Percentiles rank a stretch among this genome's conserved stretches.
These are phyloP conservation scores for Fukomys damarensis DNA, from an alignment of 2,113 vertebrate species.

Conservation along the genomic window DNA sequence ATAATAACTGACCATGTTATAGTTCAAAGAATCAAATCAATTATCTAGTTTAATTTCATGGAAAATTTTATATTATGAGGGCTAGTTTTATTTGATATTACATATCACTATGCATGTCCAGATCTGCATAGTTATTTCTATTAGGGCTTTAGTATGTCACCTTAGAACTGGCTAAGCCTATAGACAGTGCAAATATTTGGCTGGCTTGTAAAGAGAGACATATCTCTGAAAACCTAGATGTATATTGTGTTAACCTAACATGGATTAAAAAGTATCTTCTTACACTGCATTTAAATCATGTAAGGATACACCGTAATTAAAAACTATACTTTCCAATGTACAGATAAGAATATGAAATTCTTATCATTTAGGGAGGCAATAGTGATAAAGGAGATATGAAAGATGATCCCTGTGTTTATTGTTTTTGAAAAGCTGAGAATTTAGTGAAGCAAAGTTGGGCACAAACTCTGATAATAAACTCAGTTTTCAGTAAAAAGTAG, in stretches of 20 bases:
- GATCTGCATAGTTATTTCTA: background rate
- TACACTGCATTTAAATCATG: background rate
- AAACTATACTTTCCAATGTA: background rate
- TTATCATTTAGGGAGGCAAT: background rate
- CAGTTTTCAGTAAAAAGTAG: background rate
- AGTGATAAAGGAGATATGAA: background rate
- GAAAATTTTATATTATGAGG: conserved; percentile 9
- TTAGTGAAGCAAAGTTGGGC: background rate
- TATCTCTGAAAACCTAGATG: background rate
- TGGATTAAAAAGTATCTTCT: background rate
- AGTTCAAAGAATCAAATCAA: background rate
- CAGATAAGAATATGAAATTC: background rate
- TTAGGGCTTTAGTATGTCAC: background rate
- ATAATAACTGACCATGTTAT: background rate
- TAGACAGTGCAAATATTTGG: background rate
- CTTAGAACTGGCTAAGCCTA: background rate
- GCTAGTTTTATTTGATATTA: conserved; percentile 9
- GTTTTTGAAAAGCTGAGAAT: conserved; percentile 1
- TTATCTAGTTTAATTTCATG: background rate
- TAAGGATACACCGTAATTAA: background rate
- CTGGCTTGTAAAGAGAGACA: background rate
- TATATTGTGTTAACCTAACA: background rate
- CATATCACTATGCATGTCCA: background rate
- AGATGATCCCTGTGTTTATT: background rate
- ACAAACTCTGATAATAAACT: background rate